phyloP scores from a whole-genome alignment of 2,797 vertebrate genomes.

The Micropoecilia bifurca region DNA sequence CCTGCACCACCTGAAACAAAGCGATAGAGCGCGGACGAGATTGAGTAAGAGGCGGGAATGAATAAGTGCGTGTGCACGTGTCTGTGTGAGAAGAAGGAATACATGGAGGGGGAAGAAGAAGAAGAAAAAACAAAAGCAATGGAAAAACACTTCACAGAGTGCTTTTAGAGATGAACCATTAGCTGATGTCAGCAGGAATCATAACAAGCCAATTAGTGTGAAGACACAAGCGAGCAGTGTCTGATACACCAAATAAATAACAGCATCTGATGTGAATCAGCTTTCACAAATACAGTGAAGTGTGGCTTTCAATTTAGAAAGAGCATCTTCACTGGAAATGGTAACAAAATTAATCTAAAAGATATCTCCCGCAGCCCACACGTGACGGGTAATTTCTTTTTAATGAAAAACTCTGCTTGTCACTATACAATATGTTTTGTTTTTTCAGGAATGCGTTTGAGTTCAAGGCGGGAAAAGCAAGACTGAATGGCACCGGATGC shows the following conservation, averaged over 20 bases:
- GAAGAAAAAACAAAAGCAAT: conserved; percentile 33
- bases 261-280: conserved; percentile 21
- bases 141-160: conserved; percentile 47
- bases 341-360: conserved; percentile 61
- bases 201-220: conserved; percentile 70
- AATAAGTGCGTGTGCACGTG: conserved; percentile 7
- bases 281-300: conserved; percentile 33
- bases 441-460: conserved; percentile 52
- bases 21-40: conserved; percentile 64
- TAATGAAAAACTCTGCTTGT: conserved; percentile 54
- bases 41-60: conserved; percentile 19
- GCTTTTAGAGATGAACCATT: conserved; percentile 63
- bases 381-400: conserved; percentile 64
- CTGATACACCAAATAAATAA: conserved; percentile 56
- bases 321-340: conserved; percentile 44
- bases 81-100: not conserved
- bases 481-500: conserved; percentile 33
- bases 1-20: conserved; percentile 88
- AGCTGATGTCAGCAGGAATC: conserved; percentile 58
- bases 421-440: conserved; percentile 33
- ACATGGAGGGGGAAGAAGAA: conserved; percentile 6
- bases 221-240: conserved; percentile 41
- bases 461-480: conserved; percentile 31
- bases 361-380: conserved; percentile 49
- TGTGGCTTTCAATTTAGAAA: conserved; percentile 56